Evolutionary conservation across 2,888 invertebrate genomes (phyloP).

Genomic region (Zaprionus obscuricornis): DNA sequence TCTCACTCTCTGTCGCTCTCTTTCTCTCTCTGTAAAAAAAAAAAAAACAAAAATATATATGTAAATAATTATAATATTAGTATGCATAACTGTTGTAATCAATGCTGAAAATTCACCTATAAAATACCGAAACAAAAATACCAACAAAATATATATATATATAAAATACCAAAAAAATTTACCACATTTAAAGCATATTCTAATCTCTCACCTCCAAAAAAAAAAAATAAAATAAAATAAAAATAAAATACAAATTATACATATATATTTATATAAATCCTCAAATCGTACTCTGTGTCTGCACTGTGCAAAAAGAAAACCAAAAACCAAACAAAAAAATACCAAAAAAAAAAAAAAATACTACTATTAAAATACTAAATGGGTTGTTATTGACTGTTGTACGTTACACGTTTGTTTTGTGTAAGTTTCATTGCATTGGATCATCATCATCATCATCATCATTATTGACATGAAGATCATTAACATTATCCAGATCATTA

Average conservation of each 20-base stretch:
- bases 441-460: slow-evolving; percentile 12
- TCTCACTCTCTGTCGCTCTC: slow-evolving; percentile 6
- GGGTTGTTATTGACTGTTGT: slow-evolving; percentile 55
- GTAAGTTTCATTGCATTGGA: slow-evolving; percentile 30
- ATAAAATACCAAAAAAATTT: slow-evolving; percentile 4
- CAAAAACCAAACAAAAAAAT: slow-evolving; percentile 1
- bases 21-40: slow-evolving; percentile 17
- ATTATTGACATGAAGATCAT: too few relatives aligned
- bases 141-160: background rate
- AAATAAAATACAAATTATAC: too few relatives aligned
- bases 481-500: too few relatives aligned
- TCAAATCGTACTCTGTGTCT: slow-evolving; percentile 44
- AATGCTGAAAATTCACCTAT: background rate
- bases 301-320: slow-evolving; percentile 48
- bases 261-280: too few relatives aligned
- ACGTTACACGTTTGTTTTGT: slow-evolving; percentile 35
- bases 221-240: too few relatives aligned
- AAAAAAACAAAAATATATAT: slow-evolving; percentile 12
- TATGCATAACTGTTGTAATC: slow-evolving; percentile 54
- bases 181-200: slow-evolving; percentile 12
- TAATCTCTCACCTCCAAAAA: slow-evolving; percentile 19
- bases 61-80: slow-evolving; percentile 31
- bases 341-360: slow-evolving; percentile 8
- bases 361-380: slow-evolving; percentile 27
- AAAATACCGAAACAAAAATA: slow-evolving; percentile 1